A percentile compares a stretch with the other conserved stretches of the same genome.
These are phyloP conservation scores for Caenorhabditis imperialis DNA, from an alignment of 2,888 invertebrate species.

Conservation along the genomic window DNA sequence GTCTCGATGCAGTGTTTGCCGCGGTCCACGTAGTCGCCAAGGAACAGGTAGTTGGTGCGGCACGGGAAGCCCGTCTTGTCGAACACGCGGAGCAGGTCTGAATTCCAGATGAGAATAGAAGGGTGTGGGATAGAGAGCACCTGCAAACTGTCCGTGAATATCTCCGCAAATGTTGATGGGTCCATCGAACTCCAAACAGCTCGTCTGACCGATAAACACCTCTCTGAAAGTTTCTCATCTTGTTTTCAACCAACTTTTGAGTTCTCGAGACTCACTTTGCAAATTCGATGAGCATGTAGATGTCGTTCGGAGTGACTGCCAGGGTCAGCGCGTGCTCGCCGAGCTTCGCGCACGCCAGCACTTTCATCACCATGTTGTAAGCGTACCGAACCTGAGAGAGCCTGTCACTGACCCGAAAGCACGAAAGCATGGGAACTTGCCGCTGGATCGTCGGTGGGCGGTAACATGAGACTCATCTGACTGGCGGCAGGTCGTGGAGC, in stretches of 20 bases:
- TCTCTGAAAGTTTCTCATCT: constrained; percentile 8
- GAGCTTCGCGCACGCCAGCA: constrained; percentile 12
- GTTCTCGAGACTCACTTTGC: too few relatives aligned
- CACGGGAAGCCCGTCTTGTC: constrained; percentile 68
- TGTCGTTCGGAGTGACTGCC: background rate
- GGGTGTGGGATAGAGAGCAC: too few relatives aligned
- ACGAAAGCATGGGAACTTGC: too few relatives aligned
- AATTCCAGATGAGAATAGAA: background rate
- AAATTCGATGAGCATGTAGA: background rate
- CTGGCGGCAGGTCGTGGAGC: too few relatives aligned
- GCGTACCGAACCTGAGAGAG: constrained; percentile 15
- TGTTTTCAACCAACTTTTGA: background rate
- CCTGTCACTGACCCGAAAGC: too few relatives aligned
- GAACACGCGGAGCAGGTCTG: constrained; percentile 68
- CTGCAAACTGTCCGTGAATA: constrained; percentile 70
- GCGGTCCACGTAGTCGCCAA: constrained; percentile 72
- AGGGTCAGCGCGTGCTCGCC: background rate
- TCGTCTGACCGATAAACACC: constrained; percentile 25
- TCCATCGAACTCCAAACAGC: constrained; percentile 62
- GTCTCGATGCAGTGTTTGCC: constrained; percentile 66
- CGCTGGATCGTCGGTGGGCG: too few relatives aligned
- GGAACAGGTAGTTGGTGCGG: constrained; percentile 67
- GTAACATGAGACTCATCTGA: too few relatives aligned
- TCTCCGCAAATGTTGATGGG: constrained; percentile 72
- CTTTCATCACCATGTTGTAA: constrained; percentile 21